These are phyloP conservation scores for Bovichtus diacanthus DNA, from an alignment of 2,797 vertebrate species.

Conservation along the genomic window DNA sequence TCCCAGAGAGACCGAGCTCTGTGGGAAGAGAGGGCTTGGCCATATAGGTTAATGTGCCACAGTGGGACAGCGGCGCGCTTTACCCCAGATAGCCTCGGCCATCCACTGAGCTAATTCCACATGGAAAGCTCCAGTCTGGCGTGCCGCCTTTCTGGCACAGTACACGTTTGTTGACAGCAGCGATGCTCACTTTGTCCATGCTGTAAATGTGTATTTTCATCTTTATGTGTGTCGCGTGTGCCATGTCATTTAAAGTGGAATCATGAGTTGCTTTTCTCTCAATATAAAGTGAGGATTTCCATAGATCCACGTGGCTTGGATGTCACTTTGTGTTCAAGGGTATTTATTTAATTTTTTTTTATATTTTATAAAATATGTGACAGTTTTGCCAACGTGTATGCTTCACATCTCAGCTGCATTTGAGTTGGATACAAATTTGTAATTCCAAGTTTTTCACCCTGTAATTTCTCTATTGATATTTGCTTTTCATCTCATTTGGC, in stretches of 20 bases:
- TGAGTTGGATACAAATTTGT: not conserved
- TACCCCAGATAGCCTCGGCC: constrained; percentile 51
- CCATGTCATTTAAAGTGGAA: not conserved
- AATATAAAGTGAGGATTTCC: not conserved
- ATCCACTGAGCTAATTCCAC: constrained; percentile 51
- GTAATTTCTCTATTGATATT: not conserved
- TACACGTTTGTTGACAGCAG: constrained; percentile 37
- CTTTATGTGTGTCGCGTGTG: not conserved
- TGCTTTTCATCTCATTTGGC: not conserved
- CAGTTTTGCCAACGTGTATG: not conserved
- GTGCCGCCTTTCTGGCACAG: constrained; percentile 37
- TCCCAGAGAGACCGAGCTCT: constrained; percentile 40
- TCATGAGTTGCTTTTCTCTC: not conserved
- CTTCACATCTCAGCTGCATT: not conserved
- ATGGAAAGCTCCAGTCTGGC: constrained; percentile 42
- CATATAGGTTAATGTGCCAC: constrained; percentile 76
- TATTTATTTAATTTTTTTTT: too few relatives aligned
- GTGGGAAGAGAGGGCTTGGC: constrained; percentile 41
- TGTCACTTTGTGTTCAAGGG: not conserved
- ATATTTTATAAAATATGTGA: too few relatives aligned
- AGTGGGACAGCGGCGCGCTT: constrained; percentile 53
- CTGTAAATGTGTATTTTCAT: constrained; percentile 18
- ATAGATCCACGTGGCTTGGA: not conserved
- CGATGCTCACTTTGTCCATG: constrained; percentile 24
- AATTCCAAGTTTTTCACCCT: not conserved